Conservation (phyloP, 1,140 invertebrate genomes). For the Penaeus japonicus region DNA sequence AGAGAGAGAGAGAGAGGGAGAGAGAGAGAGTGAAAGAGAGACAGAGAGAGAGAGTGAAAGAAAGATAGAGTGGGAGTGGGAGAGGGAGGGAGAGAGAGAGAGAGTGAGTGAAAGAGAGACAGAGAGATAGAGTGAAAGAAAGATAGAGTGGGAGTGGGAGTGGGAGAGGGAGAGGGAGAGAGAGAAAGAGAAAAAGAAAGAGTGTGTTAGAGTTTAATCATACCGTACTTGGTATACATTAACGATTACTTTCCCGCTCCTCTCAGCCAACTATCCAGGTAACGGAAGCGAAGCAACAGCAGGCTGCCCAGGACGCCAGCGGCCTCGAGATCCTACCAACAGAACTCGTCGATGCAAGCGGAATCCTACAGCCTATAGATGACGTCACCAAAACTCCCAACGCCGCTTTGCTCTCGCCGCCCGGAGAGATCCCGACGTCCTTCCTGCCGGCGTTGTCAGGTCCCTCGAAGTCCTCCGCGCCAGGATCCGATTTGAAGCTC, state of each 20-base stretch:
- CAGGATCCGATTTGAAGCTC: neutral
- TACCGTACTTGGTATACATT: too few species aligned
- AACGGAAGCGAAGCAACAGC: constrained; percentile 15
- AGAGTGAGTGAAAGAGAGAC: too few species aligned
- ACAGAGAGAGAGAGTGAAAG: too few species aligned
- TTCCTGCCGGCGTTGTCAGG: neutral
- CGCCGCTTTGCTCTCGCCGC: neutral
- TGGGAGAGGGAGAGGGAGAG: neutral
- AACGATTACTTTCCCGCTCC: neutral
- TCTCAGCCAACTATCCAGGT: constrained; percentile 35
- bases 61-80: too few species aligned
- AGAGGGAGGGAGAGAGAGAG: too few species aligned
- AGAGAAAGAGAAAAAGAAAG: neutral
- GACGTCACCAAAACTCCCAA: neutral
- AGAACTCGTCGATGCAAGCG: neutral
- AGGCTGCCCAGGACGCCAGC: neutral
- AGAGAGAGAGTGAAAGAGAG: too few species aligned
- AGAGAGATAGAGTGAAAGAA: too few species aligned
- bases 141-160: too few species aligned
- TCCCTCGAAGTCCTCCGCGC: neutral
- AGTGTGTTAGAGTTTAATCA: too few species aligned
- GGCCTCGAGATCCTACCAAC: neutral
- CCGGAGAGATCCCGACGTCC: neutral
- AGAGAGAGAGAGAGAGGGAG: too few species aligned
- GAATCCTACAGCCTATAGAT: too few species aligned